These are phyloP conservation scores for Drosophila bipectinata DNA, from an alignment of 1,140 invertebrate species.

Conservation along the genomic window DNA sequence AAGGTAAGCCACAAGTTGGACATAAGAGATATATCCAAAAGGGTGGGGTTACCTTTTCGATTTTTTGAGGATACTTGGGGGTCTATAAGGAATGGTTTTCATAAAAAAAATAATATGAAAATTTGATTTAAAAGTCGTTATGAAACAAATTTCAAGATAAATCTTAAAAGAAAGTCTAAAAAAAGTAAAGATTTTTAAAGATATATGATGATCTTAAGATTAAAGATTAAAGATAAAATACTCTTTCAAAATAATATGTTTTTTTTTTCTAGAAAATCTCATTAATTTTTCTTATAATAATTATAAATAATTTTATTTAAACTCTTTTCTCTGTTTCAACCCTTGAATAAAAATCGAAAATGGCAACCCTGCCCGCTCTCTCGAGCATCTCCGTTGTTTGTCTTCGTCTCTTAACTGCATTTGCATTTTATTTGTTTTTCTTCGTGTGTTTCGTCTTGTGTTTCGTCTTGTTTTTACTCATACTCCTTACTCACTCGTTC, in stretches of 20 bases:
- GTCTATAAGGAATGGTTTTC: too few species aligned
- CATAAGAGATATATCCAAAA: not conserved
- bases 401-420: constrained; percentile 38
- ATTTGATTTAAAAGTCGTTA: too few species aligned
- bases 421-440: constrained; percentile 17
- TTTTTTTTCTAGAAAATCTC: too few species aligned
- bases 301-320: too few species aligned
- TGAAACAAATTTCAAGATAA: too few species aligned
- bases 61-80: not conserved
- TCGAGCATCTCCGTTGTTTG: constrained; percentile 9
- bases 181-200: too few species aligned
- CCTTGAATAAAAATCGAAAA: constrained; percentile 12
- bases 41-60: not conserved
- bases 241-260: too few species aligned
- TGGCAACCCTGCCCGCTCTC: constrained; percentile 2
- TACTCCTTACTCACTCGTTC: not conserved
- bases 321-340: too few species aligned
- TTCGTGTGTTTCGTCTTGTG: constrained; percentile 27
- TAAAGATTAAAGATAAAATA: not conserved
- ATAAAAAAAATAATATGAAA: too few species aligned
- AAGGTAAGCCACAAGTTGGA: constrained; percentile 64
- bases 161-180: too few species aligned
- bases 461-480: constrained; percentile 9
- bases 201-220: too few species aligned
- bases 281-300: too few species aligned